Conservation (phyloP, 2,888 invertebrate genomes). For the Drosophila ustulata region DNA sequence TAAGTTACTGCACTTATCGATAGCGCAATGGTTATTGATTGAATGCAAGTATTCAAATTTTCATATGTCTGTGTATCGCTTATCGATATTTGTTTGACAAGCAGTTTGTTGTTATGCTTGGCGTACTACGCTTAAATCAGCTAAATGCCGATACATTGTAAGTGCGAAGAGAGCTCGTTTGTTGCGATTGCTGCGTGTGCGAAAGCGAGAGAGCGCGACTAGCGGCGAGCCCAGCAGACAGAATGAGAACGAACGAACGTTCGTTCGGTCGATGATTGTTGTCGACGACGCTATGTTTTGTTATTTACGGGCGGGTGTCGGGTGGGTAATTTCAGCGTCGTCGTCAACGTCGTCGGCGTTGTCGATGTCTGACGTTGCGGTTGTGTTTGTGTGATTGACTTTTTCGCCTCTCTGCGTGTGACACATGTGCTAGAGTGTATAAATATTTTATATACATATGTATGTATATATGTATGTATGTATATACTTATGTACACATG, state of each 20-base stretch:
- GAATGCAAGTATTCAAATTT: background rate
- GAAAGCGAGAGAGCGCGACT: conserved; percentile 1
- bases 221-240: background rate
- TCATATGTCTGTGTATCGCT: background rate
- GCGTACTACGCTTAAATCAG: conserved; percentile 39
- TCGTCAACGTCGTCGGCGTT: conserved; percentile 19
- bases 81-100: background rate
- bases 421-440: conserved; percentile 62
- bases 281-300: conserved; percentile 60
- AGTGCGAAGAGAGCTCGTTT: background rate
- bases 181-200: background rate
- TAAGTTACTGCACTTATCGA: conserved; percentile 10
- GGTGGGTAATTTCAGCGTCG: conserved; percentile 41
- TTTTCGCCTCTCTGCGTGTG: conserved; percentile 67
- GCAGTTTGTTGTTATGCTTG: background rate
- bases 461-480: background rate
- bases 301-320: conserved; percentile 76
- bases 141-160: conserved; percentile 64
- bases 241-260: conserved; percentile 10
- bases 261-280: conserved; percentile 36
- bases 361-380: conserved; percentile 38
- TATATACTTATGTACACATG: background rate
- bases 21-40: background rate
- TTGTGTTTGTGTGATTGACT: conserved; percentile 70
- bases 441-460: conserved; percentile 15